Evolutionary conservation across 2,888 invertebrate species (phyloP).

Genomic region (Ommatoiulus sabulosus): DNA sequence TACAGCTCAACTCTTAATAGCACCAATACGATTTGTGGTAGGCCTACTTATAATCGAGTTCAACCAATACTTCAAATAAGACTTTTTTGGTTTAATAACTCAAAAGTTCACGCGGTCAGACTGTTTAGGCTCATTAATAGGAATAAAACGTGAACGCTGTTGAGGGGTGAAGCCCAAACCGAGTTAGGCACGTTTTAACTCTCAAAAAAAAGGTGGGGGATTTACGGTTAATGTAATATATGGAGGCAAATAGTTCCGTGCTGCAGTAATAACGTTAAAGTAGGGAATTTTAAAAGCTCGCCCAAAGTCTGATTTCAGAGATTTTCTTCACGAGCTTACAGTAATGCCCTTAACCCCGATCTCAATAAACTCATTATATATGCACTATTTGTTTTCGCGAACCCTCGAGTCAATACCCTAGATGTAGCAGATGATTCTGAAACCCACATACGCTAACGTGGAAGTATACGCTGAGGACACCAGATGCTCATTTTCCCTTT

Average conservation of each 20-base stretch:
- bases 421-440: constrained; percentile 9
- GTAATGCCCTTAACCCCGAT: constrained; percentile 27
- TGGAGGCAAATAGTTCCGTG: neutral
- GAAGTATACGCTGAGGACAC: neutral
- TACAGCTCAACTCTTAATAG: no score
- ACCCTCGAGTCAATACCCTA: neutral
- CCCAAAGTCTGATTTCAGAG: neutral
- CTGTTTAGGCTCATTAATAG: no score
- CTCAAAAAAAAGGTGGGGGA: neutral
- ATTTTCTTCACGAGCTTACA: neutral
- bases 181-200: constrained; percentile 2
- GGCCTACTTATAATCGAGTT: no score
- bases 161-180: no score
- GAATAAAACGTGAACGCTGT: neutral
- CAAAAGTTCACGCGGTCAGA: no score
- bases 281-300: neutral
- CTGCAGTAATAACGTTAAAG: neutral
- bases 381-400: neutral
- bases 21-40: no score
- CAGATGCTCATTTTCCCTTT: neutral
- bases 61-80: no score
- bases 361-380: constrained; percentile 22
- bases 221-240: neutral
- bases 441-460: neutral
- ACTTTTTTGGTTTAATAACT: no score